Base-by-base conservation (phyloP, 2,113 vertebrate genomes). In the Vidua macroura region DNA sequence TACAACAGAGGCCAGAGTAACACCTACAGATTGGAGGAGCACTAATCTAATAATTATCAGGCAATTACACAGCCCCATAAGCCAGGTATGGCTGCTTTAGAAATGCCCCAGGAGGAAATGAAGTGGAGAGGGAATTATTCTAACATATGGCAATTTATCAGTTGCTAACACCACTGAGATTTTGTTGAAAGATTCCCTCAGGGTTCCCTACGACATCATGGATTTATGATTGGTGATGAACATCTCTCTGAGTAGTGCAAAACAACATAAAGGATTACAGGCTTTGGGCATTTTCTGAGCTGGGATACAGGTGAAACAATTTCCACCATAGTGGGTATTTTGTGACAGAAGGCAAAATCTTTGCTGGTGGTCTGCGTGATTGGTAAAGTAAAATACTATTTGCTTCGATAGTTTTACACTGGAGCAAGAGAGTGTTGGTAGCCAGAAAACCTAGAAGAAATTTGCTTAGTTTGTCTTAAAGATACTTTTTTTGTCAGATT, bases 101-200 rank as follows among this genome's bases (percentile, higher is more conserved):
- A 63, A 67, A 35, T 14, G 58, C 33, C 78, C 62, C 75, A 49
- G 75, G 86, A 84, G 78, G 44, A 59, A 88, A 86, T 11, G 33
- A 13, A 75, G 59, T 63, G 78, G 15, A 80, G 46, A 68, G 78
- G 77, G 94, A 95, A 88, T 85, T 77, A 48, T 69, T 86, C 31
- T 30, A 83, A 70, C 77, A 69, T 37, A 49, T 12, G 70, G 89
- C 59, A 35, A 59, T 91, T 80, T 91, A 74, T 85, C 84, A 64
- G 86, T 41, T 76, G 33, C 62, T 86, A 73, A 67, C 43, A 83
- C 63, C 55, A 46, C 82, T 16, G 51, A 51, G 63, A 59, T 53
- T 90, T 83, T 79, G 74, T 62, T 91, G 44, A 28, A 91, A 83
- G 63, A 80, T 87, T 92, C 84, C 94, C 91, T 77, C 48, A 52